Base-by-base conservation (phyloP, 1,140 invertebrate species). In the Drosophila grimshawi region DNA sequence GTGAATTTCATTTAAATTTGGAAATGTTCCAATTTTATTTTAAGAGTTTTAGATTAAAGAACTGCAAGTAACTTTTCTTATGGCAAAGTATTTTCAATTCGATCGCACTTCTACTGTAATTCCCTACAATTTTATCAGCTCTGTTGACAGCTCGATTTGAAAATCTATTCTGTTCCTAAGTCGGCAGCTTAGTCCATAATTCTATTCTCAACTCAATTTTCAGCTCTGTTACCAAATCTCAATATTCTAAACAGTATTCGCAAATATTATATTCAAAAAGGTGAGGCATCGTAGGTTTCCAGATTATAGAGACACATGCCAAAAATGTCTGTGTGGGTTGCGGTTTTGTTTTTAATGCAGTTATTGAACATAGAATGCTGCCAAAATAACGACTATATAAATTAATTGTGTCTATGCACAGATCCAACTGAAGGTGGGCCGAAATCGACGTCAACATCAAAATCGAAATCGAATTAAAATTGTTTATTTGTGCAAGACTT, bases 271-370 rank as follows among this genome's bases (percentile, higher is more conserved):
- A 19, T 19, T 19, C 19, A 19, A 19, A 19, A 19, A 19, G 0
- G 19, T n/a, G n/a, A n/a, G n/a, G n/a, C n/a, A n/a, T n/a, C n/a
- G n/a, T 19, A 33, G 30, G 10, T 30, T n/a, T 32, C 10, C 3
- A 6, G 49, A 5, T 51, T n/a, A n/a, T 35, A 33, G 4, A 5
- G n/a, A 43, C 78, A 80, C 65, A 80, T 81, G 80, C 80, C 32
- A 65, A 82, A 79, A 82, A 79, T 82, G 59, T 83, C 80, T 83
- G 11, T 64, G 66, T 77, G 48, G 61, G 8, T 75, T 39, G 11
- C 19, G 37, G 43, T 79, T 65, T 70, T 78, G 62, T 80, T 80
- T 66, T 76, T 81, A 51, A 68, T 41, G 49, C 60, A 72, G 66
- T 72, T 81, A 51, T 74, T 41, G 49, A 67, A 77, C 70, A 29